Evolutionary conservation across 2,888 invertebrate species (phyloP).

Genomic region (Galerucella nymphaeae): DNA sequence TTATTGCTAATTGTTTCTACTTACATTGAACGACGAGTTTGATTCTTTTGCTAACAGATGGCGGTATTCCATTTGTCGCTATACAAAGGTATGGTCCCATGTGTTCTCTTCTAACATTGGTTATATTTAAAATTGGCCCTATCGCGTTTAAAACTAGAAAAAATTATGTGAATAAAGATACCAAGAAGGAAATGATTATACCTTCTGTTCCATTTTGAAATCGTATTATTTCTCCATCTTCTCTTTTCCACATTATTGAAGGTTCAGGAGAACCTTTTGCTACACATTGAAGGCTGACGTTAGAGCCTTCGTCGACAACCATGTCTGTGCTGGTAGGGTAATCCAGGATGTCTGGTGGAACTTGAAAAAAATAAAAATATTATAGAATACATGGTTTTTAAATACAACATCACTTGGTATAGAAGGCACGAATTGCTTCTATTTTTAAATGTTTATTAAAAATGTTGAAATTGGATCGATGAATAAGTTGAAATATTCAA

Average conservation of each 20-base stretch:
- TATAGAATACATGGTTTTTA: no score
- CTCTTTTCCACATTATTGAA: slow-evolving; percentile 87
- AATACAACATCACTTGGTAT: no score
- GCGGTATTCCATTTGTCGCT: slow-evolving; percentile 86
- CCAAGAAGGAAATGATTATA: slow-evolving; percentile 56
- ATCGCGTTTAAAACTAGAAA: slow-evolving; percentile 73
- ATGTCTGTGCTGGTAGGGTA: slow-evolving; percentile 86
- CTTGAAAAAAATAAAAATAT: slow-evolving; percentile 64
- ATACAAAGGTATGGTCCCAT: slow-evolving; percentile 87
- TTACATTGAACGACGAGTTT: slow-evolving; percentile 85
- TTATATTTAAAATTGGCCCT: slow-evolving; percentile 76
- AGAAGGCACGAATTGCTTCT: no score
- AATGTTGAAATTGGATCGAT: no score
- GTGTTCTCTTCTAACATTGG: slow-evolving; percentile 78
- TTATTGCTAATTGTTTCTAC: slow-evolving; percentile 49
- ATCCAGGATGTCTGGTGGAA: slow-evolving; percentile 88
- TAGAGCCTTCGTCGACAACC: slow-evolving; percentile 87
- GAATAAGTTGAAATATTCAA: no score
- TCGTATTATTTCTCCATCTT: slow-evolving; percentile 81
- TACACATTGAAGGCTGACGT: slow-evolving; percentile 86
- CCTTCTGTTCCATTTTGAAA: slow-evolving; percentile 77
- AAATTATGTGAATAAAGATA: slow-evolving; percentile 1
- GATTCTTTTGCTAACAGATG: slow-evolving; percentile 89
- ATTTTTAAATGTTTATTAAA: no score
- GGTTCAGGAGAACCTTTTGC: slow-evolving; percentile 91